These are phyloP conservation scores for Loris lydekkerianus DNA, from an alignment of 2,797 vertebrate species.

Conservation along the genomic window DNA sequence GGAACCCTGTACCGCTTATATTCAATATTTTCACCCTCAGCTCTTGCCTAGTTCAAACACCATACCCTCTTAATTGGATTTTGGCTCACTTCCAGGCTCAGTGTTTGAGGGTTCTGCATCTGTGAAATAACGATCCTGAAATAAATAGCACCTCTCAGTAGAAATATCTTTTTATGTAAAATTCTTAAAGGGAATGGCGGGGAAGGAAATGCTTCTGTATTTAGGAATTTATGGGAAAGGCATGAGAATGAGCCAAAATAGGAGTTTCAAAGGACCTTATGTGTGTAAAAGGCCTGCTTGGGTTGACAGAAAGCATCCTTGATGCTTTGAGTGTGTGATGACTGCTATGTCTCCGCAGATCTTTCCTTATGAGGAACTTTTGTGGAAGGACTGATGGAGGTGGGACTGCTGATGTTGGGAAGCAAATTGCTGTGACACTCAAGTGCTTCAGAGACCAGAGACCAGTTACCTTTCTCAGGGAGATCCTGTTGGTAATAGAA, in stretches of 20 bases:
- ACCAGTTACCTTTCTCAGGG: conserved; percentile 2
- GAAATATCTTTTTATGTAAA: conserved; percentile 77
- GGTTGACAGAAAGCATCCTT: not conserved
- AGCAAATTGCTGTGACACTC: not conserved
- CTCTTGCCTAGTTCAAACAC: conserved; percentile 82
- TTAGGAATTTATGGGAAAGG: conserved; percentile 73
- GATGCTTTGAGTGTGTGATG: not conserved
- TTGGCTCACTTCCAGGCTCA: conserved; percentile 87
- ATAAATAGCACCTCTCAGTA: conserved; percentile 83
- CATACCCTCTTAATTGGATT: conserved; percentile 87
- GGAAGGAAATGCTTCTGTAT: conserved; percentile 64
- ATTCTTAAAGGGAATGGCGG: conserved; percentile 71
- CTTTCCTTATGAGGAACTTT: not conserved
- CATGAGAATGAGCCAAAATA: not conserved
- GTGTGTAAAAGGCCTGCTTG: not conserved
- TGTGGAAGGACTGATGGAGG: not conserved
- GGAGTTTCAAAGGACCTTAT: conserved; percentile 7
- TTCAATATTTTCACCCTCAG: conserved; percentile 75
- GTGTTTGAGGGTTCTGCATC: conserved; percentile 83
- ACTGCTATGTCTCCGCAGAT: not conserved
- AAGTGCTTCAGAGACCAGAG: not conserved
- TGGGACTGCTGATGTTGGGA: not conserved
- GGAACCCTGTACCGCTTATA: not conserved
- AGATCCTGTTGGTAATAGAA: conserved; percentile 3
- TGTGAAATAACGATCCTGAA: conserved; percentile 86